Evolutionary conservation across 1,140 invertebrate genomes (phyloP).

Genomic region (Leguminivora glycinivorella): DNA sequence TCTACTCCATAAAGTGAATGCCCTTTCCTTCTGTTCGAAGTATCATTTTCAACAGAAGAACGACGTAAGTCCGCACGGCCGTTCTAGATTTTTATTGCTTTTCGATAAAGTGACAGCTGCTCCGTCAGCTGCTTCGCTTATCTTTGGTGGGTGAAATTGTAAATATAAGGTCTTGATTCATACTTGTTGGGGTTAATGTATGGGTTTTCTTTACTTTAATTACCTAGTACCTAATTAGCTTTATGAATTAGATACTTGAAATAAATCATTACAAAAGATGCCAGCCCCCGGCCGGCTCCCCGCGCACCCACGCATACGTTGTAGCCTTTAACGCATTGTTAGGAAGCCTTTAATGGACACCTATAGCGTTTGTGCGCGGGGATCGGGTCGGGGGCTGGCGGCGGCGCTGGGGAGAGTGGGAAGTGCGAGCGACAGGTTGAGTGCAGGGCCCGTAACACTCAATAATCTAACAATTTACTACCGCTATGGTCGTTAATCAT

Average conservation of each 20-base stretch:
- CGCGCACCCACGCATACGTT: no score
- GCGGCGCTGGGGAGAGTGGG: no score
- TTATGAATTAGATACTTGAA: no score
- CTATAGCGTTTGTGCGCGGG: no score
- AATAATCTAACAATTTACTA: neutral
- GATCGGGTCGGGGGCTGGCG: no score
- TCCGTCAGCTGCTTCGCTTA: neutral
- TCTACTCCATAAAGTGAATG: neutral
- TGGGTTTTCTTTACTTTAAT: neutral
- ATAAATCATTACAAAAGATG: no score
- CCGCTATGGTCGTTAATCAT: neutral
- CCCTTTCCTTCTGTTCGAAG: neutral
- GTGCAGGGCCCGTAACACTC: no score
- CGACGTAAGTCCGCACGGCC: neutral
- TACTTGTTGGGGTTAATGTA: neutral
- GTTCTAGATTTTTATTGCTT: constrained; percentile 7
- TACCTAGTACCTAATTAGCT: neutral
- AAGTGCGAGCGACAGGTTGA: no score
- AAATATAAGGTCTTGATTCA: constrained; percentile 5
- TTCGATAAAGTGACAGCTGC: constrained; percentile 13
- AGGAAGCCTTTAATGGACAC: no score
- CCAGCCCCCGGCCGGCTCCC: no score
- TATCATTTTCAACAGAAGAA: neutral
- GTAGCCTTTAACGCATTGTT: no score
- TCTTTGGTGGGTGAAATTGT: constrained; percentile 1